Evolutionary conservation across 1,140 invertebrate species (phyloP).

Genomic region (Dufourea novaeangliae): DNA sequence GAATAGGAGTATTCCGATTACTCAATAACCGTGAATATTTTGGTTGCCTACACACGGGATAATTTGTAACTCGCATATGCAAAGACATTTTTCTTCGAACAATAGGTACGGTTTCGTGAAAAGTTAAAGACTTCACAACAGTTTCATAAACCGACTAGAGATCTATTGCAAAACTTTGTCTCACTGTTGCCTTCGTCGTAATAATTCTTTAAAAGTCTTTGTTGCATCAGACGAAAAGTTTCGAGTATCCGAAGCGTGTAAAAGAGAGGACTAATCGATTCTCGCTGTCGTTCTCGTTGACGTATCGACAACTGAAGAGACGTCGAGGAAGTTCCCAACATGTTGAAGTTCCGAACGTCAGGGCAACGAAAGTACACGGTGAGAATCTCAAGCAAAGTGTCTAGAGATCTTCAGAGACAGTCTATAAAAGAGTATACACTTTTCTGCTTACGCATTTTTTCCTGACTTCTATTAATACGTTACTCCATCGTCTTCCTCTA

Average conservation of each 20-base stretch:
- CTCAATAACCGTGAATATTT: no score
- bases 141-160: background rate
- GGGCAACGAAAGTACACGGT: slow-evolving; percentile 83
- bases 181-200: background rate
- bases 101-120: background rate
- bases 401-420: background rate
- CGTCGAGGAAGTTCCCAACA: slow-evolving; percentile 69
- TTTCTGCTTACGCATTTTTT: no score
- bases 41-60: no score
- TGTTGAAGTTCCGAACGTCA: slow-evolving; percentile 87
- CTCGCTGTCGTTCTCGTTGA: slow-evolving; percentile 8
- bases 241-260: background rate
- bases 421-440: background rate
- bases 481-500: background rate
- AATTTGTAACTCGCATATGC: no score
- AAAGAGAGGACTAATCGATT: background rate
- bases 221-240: background rate
- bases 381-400: slow-evolving; percentile 70
- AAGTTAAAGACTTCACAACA: background rate
- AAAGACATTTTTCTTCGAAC: no score
- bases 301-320: slow-evolving; percentile 46
- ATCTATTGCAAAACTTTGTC: background rate
- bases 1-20: no score
- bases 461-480: no score
- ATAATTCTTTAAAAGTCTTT: background rate